Conservation (phyloP, 1,140 invertebrate species). For the Caligus rogercresseyi region DNA sequence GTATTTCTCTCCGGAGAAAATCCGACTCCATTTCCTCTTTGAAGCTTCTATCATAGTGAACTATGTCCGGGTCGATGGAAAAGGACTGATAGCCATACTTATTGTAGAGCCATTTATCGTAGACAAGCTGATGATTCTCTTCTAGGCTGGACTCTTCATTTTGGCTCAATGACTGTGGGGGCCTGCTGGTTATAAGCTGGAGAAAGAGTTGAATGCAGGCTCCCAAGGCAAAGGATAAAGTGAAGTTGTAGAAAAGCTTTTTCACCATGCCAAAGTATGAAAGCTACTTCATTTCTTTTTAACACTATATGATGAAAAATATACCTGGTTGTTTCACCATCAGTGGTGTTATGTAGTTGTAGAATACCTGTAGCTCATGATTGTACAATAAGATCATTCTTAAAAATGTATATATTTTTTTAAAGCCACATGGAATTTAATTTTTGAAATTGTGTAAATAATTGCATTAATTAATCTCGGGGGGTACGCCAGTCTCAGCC, state of each 20-base stretch:
- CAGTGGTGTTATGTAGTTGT: too few relatives aligned
- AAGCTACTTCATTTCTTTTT: too few relatives aligned
- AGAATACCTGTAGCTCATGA: too few relatives aligned
- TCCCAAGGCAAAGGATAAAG: neutral
- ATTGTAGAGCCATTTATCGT: neutral
- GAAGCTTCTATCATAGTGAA: neutral
- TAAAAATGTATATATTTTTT: too few relatives aligned
- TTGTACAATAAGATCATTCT: too few relatives aligned
- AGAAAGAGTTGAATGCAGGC: neutral
- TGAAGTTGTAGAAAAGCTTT: neutral
- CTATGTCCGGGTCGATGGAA: neutral
- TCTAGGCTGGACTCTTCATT: neutral
- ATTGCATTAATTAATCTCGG: too few relatives aligned
- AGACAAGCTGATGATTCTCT: neutral
- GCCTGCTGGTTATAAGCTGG: neutral
- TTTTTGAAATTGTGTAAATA: too few relatives aligned
- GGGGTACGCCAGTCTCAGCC: too few relatives aligned
- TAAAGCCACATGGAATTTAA: too few relatives aligned
- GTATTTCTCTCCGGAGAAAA: neutral
- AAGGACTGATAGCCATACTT: neutral
- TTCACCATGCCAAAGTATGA: neutral
- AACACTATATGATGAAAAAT: too few relatives aligned
- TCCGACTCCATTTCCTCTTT: neutral
- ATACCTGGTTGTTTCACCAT: too few relatives aligned
- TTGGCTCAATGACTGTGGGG: neutral